Evolutionary conservation across 2,113 vertebrate genomes (phyloP), one percentile per base, ranked within the genome.

Genomic region (Ochotona princeps): DNA sequence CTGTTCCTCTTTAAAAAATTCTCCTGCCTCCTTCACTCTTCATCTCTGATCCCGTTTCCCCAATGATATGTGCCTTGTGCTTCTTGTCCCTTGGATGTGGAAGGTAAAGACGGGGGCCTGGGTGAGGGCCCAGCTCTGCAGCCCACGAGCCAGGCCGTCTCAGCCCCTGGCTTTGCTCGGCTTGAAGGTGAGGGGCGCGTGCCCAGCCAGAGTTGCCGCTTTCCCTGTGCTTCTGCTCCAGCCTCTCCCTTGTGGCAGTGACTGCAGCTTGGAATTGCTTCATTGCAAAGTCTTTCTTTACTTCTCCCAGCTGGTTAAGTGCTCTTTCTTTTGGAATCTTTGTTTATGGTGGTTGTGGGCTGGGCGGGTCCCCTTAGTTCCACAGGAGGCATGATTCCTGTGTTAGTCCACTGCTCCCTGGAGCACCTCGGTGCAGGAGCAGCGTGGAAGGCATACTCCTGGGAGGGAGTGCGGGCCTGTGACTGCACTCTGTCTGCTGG

Each of bases 161-260:
- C 28, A 17, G 18, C 11, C 28, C 23, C 35, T 85, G 9, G 0
- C 9, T 44, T 83, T 83, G 35, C 57, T 69, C 4, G 13, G 51
- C 67, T 63, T 75, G 65, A 44, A 30, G n/a, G 1, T 20, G 20
- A 23, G 73, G 61, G 21, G 18, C 5, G 44, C 63, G 20, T 25
- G 3, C 44, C 75, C 51, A 49, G 8, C n/a, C n/a, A 12, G 21
- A 17, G 1, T 23, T 51, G 0, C 1, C 44, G 0, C 1, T 38
- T 20, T 26, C 26, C 35, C 75, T 26, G 28, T 20, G 13, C 14
- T n/a, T n/a, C 49, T 49, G 8, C 72, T 89, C 6, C 20, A 9
- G 30, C 26, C 25, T 65, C 38, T 20, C 26, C 79, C 65, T 0
- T 28, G 23, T 14, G 38, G 7, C 5, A 1, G 12, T 63, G 28